A percentile compares a stretch with the other conserved stretches of the same genome.
Conservation (phyloP, 1,140 invertebrate genomes). For the Cecropterus lyciades region DNA sequence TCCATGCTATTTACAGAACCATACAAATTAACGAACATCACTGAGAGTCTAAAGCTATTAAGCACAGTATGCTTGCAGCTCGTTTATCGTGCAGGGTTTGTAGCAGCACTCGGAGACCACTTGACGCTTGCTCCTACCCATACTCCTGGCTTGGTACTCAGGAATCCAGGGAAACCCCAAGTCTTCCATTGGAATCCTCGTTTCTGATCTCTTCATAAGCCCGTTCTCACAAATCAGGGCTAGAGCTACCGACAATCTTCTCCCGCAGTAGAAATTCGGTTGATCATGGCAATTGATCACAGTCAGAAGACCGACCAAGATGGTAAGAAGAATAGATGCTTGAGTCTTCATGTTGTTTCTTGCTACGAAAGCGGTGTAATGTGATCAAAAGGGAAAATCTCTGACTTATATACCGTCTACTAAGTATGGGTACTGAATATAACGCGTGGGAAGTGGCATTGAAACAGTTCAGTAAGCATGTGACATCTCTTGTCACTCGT, state of each 20-base stretch:
- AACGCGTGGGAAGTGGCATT: conserved; percentile 1
- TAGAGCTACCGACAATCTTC: conserved; percentile 37
- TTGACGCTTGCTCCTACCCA: conserved; percentile 41
- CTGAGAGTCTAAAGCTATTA: neutral
- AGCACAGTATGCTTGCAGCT: conserved; percentile 32
- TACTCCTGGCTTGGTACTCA: conserved; percentile 21
- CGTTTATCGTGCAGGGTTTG: conserved; percentile 37
- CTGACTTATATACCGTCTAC: conserved; percentile 3
- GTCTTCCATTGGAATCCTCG: neutral
- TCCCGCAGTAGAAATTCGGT: conserved; percentile 42
- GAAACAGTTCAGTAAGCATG: neutral
- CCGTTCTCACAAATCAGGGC: conserved; percentile 38
- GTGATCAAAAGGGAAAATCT: neutral
- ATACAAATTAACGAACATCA: too few relatives aligned
- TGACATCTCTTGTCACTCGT: neutral
- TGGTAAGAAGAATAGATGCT: conserved; percentile 11
- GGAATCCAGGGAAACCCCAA: conserved; percentile 36
- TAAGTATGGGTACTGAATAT: neutral
- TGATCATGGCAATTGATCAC: conserved; percentile 27
- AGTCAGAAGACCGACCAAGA: conserved; percentile 23
- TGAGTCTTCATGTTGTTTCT: conserved; percentile 36
- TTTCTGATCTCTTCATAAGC: conserved; percentile 18
- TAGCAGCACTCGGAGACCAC: conserved; percentile 44
- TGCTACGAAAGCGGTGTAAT: neutral
- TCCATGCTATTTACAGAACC: too few relatives aligned